Base-by-base conservation (phyloP, 2,113 vertebrate species). In the Tilapia sparmanii region DNA sequence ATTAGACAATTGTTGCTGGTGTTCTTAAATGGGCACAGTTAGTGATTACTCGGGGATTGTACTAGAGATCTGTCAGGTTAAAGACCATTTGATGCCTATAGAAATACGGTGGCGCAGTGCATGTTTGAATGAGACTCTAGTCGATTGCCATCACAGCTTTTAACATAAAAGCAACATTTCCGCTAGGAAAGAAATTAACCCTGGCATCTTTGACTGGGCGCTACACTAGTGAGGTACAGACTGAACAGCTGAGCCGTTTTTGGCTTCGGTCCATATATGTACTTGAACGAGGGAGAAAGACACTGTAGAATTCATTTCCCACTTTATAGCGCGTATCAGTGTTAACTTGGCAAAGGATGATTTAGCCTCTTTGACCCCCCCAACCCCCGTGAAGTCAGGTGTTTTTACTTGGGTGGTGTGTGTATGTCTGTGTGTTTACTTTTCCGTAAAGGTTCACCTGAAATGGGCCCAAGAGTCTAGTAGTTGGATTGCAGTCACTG, bases 391-490 rank as follows among this genome's bases (percentile, higher is more conserved):
- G 59, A 5, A 63, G 59, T 35, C 29, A 35, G 29, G 29, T 63
- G 29, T 63, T 19, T 63, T 63, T 63, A 35, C 31, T 19, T 35
- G 10, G 16, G 29, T 19, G 10, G 16, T 19, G 6, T 63, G 59
- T 33, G 29, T 63, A 19, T 63, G 59, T 33, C 16, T 19, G 6
- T 63, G 29, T 63, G 29, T 63, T 33, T 11, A 63, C 33, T 55
- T 78, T n/a, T 50, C 81, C 18, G 10, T 71, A 22, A 84, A 71
- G 61, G 81, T 87, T 35, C 57, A 87, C 71, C 83, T 80, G 68
- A 90, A 86, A 52, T 61, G 22, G 52, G n/a, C 57, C 66, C 50
- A 31, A 29, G 83, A 88, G 68, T 81, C 42, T 92, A 92, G 81
- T 90, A 80, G 83, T 63, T 79, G 85, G 31, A 84, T 79, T 50